Percentiles rank a stretch among this genome's conserved stretches.
These are phyloP conservation scores for Eidolon dupreanum DNA, from an alignment of 2,797 vertebrate genomes.

Conservation along the genomic window DNA sequence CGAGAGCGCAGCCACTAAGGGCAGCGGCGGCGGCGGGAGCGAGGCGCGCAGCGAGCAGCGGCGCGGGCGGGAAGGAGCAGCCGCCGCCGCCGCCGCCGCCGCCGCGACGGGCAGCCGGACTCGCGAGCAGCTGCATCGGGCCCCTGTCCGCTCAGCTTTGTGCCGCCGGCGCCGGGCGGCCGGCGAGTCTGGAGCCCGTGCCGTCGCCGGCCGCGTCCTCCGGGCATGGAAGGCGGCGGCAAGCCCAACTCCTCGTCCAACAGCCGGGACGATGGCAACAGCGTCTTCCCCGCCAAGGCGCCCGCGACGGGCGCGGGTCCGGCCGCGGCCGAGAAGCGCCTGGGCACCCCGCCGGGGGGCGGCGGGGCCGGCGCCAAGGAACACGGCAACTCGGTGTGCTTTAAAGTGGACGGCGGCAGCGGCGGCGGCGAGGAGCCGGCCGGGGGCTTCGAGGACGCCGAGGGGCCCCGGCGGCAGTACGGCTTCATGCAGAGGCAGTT, in stretches of 20 bases:
- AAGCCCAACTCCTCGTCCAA: conserved; percentile 93
- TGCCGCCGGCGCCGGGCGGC: conserved; percentile 45
- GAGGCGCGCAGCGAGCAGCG: conserved; percentile 85
- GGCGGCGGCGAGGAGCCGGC: conserved; percentile 90
- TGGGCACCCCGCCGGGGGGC: conserved; percentile 79
- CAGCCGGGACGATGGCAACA: conserved; percentile 94
- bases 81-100: conserved; percentile 58
- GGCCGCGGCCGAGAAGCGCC: conserved; percentile 82
- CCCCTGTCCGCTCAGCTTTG: conserved; percentile 33
- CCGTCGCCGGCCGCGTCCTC: conserved; percentile 76
- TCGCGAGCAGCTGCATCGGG: conserved; percentile 74
- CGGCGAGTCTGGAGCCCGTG: conserved; percentile 70
- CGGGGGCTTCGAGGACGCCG: conserved; percentile 93
- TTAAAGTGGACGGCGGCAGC: conserved; percentile 92
- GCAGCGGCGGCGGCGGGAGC: conserved; percentile 88
- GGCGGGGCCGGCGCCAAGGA: conserved; percentile 88
- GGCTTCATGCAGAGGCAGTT: conserved; percentile 98
- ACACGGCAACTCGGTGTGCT: conserved; percentile 96
- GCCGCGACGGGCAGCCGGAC: conserved; percentile 73
- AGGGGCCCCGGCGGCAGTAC: conserved; percentile 90
- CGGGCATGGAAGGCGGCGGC: conserved; percentile 91
- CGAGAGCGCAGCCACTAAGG: too few species aligned
- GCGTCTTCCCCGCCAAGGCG: conserved; percentile 91
- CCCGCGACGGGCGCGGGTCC: conserved; percentile 79
- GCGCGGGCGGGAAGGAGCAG: conserved; percentile 55